A percentile compares a stretch with the other conserved stretches of the same genome.
These are phyloP conservation scores for Melanotaenia trifasciata DNA, from an alignment of 2,797 vertebrate species.

Conservation along the genomic window DNA sequence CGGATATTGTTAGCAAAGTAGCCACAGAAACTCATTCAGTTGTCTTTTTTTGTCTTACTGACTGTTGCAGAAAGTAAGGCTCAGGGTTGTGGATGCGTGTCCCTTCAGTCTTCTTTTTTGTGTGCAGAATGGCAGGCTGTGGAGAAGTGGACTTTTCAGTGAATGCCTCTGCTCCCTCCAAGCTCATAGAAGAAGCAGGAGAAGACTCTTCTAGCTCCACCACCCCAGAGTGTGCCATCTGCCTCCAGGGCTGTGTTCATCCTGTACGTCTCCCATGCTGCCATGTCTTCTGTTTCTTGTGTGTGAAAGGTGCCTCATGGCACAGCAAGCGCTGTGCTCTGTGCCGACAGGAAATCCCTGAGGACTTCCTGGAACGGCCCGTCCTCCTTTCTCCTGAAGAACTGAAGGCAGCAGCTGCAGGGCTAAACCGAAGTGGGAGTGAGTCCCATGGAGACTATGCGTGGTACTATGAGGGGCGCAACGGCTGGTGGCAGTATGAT, in stretches of 20 bases:
- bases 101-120: not conserved
- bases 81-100: not conserved
- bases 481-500: conserved; percentile 99
- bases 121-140: conserved; percentile 91
- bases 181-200: conserved; percentile 79
- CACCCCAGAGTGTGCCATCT: conserved; percentile 94
- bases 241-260: conserved; percentile 94
- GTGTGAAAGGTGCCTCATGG: conserved; percentile 98
- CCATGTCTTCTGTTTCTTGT: conserved; percentile 97
- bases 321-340: conserved; percentile 96
- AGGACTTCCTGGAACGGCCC: conserved; percentile 96
- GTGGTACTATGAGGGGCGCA: conserved; percentile 98
- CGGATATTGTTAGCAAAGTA: too few species aligned
- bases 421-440: conserved; percentile 80
- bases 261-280: conserved; percentile 95
- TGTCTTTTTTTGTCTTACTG: not conserved
- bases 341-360: conserved; percentile 95
- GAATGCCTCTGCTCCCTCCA: conserved; percentile 86
- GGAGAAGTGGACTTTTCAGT: conserved; percentile 89
- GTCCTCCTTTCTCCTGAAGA: conserved; percentile 93
- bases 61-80: not conserved
- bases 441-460: conserved; percentile 80
- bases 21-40: too few species aligned
- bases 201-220: conserved; percentile 66
- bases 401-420: conserved; percentile 91